Conservation (phyloP, 2,888 invertebrate genomes). For the Melinaea menophilus region DNA sequence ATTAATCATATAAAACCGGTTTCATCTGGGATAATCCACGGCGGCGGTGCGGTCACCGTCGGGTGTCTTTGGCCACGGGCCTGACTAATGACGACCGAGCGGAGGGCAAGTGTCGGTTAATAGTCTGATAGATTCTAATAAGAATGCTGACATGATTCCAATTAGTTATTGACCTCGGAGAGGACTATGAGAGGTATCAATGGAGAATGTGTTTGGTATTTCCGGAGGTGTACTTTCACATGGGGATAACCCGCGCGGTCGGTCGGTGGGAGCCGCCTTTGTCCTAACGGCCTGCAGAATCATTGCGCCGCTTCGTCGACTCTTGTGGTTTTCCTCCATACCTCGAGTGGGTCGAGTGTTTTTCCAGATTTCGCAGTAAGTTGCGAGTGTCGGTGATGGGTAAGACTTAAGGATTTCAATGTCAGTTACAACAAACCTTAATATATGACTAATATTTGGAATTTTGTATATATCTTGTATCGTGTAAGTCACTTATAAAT, state of each 20-base stretch:
- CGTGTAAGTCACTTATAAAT: not conserved
- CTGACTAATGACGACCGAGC: not conserved
- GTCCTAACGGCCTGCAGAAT: conserved; percentile 18
- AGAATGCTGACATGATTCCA: no score
- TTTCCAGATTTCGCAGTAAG: conserved; percentile 13
- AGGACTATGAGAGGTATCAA: not conserved
- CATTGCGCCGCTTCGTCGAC: conserved; percentile 14
- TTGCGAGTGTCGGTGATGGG: no score
- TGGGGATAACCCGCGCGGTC: conserved; percentile 51
- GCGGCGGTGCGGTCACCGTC: conserved; percentile 22
- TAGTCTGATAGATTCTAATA: no score
- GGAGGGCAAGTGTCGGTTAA: not conserved
- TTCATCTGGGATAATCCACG: conserved; percentile 26
- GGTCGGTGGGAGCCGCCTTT: conserved; percentile 17
- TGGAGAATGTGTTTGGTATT: conserved; percentile 44
- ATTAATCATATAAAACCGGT: conserved; percentile 25
- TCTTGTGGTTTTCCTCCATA: conserved; percentile 37
- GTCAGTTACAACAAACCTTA: no score
- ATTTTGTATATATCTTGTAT: no score
- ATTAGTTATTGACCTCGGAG: no score
- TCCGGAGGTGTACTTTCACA: conserved; percentile 59
- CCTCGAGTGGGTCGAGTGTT: not conserved
- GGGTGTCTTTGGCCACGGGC: conserved; percentile 15
- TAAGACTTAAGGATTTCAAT: no score
- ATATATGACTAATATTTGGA: no score